Base-by-base conservation (phyloP, 2,113 vertebrate genomes). In the Gallinago jamesoni region DNA sequence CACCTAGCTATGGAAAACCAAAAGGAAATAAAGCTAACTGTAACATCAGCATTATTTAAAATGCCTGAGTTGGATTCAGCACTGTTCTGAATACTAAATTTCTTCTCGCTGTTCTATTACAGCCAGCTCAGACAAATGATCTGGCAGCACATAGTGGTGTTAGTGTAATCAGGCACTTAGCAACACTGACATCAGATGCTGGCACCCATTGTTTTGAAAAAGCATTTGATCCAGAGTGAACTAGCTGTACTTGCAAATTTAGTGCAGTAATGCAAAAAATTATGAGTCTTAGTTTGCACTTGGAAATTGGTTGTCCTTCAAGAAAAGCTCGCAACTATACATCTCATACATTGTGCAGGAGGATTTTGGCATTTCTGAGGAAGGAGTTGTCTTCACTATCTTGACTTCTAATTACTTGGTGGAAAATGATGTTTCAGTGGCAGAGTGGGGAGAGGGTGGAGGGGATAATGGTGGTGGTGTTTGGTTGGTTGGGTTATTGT, bases 191-290 rank as follows among this genome's bases (percentile, higher is more conserved):
- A 81, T 81, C 80, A 84, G 52, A 72, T 92, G 78, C 45, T 84
- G 93, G 94, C 76, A 94, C 93, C 70, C 72, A 97, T 96, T 97
- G 75, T 96, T 97, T 95, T 87, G 79, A 96, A 97, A 94, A 68
- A 93, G 63, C 43, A 87, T 86, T 95, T 86, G 63, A 94, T 95
- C 68, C 67, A 84, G 87, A 91, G 70, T 81, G 81, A 96, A 78
- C 35, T 93, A 90, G 37, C 25, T 60, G 50, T 90, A 85, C 87
- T 89, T 95, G 66, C 66, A 95, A 91, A 94, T 94, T 94, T 89
- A 94, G 57, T 50, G 48, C 35, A 77, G 31, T 75, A 97, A 95
- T 82, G 66, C 14, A 69, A 89, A 96, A 96, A 84, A 73, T 50
- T 48, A 53, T 41, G 22, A 66, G 11, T 59, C 64, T 74, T 75